Conservation (phyloP, 2,888 invertebrate species). For the Parnassius mnemosyne region DNA sequence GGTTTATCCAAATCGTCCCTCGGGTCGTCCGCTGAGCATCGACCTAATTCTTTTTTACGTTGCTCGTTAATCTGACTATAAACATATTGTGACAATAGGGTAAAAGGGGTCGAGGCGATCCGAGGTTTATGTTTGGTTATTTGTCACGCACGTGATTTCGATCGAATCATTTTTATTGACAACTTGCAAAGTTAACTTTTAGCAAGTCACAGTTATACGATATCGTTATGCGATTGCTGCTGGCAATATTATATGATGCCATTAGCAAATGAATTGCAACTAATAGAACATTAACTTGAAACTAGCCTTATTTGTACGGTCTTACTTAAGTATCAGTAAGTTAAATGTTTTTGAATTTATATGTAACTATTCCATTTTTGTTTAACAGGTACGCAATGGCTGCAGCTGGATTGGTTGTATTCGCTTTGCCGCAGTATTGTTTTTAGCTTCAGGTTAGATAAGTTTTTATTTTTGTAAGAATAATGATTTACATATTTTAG, state of each 20-base stretch:
- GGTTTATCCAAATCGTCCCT: constrained; percentile 58
- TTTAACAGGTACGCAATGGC: constrained; percentile 54
- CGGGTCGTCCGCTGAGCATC: constrained; percentile 49
- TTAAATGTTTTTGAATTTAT: neutral
- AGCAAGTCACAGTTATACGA: too few species aligned
- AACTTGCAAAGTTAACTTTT: neutral
- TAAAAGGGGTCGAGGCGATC: constrained; percentile 28
- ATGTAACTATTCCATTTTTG: constrained; percentile 28
- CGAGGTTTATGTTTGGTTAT: constrained; percentile 21
- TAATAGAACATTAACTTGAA: too few species aligned
- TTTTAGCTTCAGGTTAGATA: constrained; percentile 52
- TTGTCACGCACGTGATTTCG: constrained; percentile 22
- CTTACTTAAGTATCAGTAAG: too few species aligned
- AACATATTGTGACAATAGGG: constrained; percentile 25
- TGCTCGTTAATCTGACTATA: constrained; percentile 36
- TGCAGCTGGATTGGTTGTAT: constrained; percentile 39
- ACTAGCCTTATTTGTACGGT: too few species aligned
- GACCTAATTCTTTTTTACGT: constrained; percentile 49
- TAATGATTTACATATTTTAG: too few species aligned
- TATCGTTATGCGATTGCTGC: too few species aligned
- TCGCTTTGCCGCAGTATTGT: constrained; percentile 41
- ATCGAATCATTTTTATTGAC: constrained; percentile 20
- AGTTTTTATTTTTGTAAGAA: neutral
- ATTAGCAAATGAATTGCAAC: too few species aligned
- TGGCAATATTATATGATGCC: too few species aligned